Evolutionary conservation across 2,888 invertebrate species (phyloP).

Genomic region (Pristionchus entomophagus): DNA sequence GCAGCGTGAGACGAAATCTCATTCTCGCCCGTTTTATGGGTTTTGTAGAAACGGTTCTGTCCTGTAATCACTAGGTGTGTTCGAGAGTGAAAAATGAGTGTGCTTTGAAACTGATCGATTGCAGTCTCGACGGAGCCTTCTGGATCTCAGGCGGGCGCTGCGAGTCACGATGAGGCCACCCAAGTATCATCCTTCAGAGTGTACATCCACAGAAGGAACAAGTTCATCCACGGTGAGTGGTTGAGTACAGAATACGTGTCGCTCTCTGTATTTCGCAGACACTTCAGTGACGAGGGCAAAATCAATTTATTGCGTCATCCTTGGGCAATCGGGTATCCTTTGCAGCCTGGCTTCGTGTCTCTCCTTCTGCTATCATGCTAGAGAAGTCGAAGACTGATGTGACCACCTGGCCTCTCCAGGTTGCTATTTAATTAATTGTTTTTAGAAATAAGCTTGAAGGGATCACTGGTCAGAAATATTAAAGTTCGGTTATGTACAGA

Average conservation of each 20-base stretch:
- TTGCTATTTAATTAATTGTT: not conserved
- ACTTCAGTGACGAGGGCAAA: too few relatives aligned
- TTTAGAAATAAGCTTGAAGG: not conserved
- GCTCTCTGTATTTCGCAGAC: too few relatives aligned
- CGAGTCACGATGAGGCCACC: slow-evolving; percentile 3
- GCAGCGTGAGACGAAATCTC: too few relatives aligned
- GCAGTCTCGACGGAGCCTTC: slow-evolving; percentile 31
- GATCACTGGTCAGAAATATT: not conserved
- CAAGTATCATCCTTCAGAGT: slow-evolving; percentile 44
- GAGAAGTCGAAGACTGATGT: slow-evolving; percentile 46
- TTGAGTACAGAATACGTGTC: too few relatives aligned
- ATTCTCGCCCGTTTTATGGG: too few relatives aligned
- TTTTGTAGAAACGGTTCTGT: too few relatives aligned
- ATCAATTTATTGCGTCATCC: too few relatives aligned
- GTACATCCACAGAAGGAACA: slow-evolving; percentile 48
- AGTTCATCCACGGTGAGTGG: slow-evolving; percentile 45
- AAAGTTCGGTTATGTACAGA: not conserved
- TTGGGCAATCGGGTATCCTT: not conserved
- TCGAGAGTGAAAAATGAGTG: not conserved
- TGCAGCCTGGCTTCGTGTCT: slow-evolving; percentile 46
- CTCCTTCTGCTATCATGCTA: slow-evolving; percentile 36
- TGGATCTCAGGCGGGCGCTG: not conserved
- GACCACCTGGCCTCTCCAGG: slow-evolving; percentile 45
- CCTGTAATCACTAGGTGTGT: too few relatives aligned
- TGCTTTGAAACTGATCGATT: not conserved